Evolutionary conservation across 2,797 vertebrate genomes (phyloP).

Genomic region (Galaxias olidus): DNA sequence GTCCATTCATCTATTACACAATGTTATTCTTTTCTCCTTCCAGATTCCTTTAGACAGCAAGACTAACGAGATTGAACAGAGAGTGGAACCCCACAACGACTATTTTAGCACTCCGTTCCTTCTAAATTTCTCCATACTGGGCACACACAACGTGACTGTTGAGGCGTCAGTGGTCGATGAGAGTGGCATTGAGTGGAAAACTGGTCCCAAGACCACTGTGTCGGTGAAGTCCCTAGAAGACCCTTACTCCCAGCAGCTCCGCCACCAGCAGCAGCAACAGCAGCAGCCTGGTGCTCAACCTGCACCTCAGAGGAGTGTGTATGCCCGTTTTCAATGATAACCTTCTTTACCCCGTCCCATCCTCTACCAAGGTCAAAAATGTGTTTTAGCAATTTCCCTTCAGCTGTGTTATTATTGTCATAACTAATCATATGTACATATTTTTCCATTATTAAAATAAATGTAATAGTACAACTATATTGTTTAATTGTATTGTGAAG

Average conservation of each 20-base stretch:
- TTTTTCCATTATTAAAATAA: slow-evolving; percentile 54
- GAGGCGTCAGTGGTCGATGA: slow-evolving; percentile 95
- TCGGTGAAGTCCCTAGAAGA: slow-evolving; percentile 95
- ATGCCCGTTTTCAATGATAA: slow-evolving; percentile 79
- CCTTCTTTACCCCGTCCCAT: neutral
- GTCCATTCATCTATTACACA: neutral
- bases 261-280: slow-evolving; percentile 86
- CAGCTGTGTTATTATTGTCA: no score
- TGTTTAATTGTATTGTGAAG: no score
- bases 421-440: slow-evolving; percentile 33
- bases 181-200: slow-evolving; percentile 93
- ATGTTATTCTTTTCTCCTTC: neutral
- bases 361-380: no score
- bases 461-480: slow-evolving; percentile 18
- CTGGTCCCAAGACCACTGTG: slow-evolving; percentile 90
- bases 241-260: slow-evolving; percentile 93
- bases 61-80: slow-evolving; percentile 95
- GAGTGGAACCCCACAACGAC: slow-evolving; percentile 96
- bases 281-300: slow-evolving; percentile 69
- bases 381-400: no score
- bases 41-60: slow-evolving; percentile 87
- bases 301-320: slow-evolving; percentile 80
- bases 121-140: slow-evolving; percentile 89
- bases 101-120: slow-evolving; percentile 99
- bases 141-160: slow-evolving; percentile 90